Evolutionary conservation across 2,888 invertebrate species (phyloP), one percentile per base, ranked within the genome.

Genomic region (Luperina testacea): DNA sequence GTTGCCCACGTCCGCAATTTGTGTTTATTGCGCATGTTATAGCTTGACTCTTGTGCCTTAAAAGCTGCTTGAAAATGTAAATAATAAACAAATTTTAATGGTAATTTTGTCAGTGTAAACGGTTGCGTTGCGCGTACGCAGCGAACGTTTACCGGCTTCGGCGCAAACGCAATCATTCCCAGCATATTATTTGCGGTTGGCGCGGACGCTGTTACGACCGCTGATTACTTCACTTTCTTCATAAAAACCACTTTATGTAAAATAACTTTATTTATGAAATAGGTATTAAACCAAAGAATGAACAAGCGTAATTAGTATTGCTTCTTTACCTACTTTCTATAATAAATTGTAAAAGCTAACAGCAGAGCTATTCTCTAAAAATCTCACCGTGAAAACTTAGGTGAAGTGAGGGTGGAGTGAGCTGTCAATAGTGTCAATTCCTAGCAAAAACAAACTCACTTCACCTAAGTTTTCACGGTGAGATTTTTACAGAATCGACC

Each of bases 211-310:
- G 91, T 93, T 92, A 92, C 90, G 65, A 76, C 86, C 88, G 78
- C 87, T 89, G 90, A 94, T 95, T 94, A 92, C 92, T 91, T 92
- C 91, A 92, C 95, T 95, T 95, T 95, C 94, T 90, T 93, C 80
- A 85, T 87, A 85, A n/a, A n/a, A 9, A 59, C 61, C 69, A 20
- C 80, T 78, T 75, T 72, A 78, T 78, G 63, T 75, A 72, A 71
- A 73, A 64, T 68, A 72, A 65, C 67, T 64, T 42, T 63, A 75
- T 69, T 6, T 67, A 71, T 64, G 59, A 57, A 59, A 61, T 45
- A 38, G 5, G 38, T 38, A 42, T 15, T 51, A 45, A 59, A 75
- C 9, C 53, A 65, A 17, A 67, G 15, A 69, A 15, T 64, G 57
- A 63, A 70, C 48, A 38, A 59, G 32, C 0, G 6, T 61, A 3